Conservation (phyloP, 2,888 invertebrate species). For the Aphidoletes aphidimyza region DNA sequence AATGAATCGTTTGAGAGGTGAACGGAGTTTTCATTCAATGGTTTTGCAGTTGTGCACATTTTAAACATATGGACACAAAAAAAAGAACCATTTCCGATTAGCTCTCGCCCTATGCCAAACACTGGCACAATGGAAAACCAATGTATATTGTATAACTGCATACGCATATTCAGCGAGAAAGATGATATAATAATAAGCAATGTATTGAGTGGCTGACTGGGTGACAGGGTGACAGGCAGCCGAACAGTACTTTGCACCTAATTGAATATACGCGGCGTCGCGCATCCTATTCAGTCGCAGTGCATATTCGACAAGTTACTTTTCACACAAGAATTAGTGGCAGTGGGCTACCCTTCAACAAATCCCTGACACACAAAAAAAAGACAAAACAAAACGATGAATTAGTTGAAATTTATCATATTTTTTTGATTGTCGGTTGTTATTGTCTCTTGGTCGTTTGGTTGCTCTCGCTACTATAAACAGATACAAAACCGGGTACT, state of each 20-base stretch:
- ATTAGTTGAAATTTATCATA: slow-evolving; percentile 40
- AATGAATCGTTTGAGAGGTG: background rate
- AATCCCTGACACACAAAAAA: background rate
- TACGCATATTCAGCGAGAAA: background rate
- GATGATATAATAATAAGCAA: slow-evolving; percentile 5
- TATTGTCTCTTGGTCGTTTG: background rate
- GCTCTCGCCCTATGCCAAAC: slow-evolving; percentile 13
- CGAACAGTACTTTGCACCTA: slow-evolving; percentile 43
- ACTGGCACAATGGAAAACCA: background rate
- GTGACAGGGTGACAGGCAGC: too few relatives aligned
- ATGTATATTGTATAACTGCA: background rate
- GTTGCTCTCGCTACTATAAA: background rate
- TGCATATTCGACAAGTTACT: background rate
- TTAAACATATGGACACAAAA: slow-evolving; percentile 35
- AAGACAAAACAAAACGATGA: slow-evolving; percentile 32
- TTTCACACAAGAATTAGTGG: slow-evolving; percentile 40
- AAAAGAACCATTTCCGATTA: background rate
- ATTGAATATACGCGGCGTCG: background rate
- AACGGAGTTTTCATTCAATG: background rate
- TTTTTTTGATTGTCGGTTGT: background rate
- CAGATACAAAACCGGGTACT: background rate
- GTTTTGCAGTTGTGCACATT: slow-evolving; percentile 13
- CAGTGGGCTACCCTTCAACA: background rate
- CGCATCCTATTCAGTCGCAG: background rate
- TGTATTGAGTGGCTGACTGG: background rate